A percentile compares a stretch with the other conserved stretches of the same genome.
Conservation (phyloP, 92 coral and sea anemone species). For the Parazoanthus darwini region DNA sequence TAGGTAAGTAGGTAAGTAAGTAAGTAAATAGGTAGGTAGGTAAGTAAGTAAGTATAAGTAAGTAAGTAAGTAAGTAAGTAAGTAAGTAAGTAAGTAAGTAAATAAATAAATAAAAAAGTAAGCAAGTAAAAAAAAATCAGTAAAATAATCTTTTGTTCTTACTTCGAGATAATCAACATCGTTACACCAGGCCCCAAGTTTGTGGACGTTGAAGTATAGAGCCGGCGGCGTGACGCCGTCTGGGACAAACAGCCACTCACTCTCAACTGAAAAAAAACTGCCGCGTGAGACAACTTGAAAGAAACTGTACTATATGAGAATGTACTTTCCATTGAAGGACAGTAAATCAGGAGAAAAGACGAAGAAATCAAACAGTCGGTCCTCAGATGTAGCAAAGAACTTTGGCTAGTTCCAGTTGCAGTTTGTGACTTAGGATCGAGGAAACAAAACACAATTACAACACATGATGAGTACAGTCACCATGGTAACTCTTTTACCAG, state of each 20-base stretch:
- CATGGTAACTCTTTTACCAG: not conserved
- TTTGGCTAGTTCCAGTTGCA: too few relatives aligned
- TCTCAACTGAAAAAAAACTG: constrained; percentile 58
- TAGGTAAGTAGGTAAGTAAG: too few relatives aligned
- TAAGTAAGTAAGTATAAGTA: too few relatives aligned
- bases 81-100: too few relatives aligned
- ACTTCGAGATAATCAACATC: constrained; percentile 90
- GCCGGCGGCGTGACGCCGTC: constrained; percentile 71
- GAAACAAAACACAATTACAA: not conserved
- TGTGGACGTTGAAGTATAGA: constrained; percentile 75
- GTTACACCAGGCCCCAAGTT: constrained; percentile 78
- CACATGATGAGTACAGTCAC: too few relatives aligned
- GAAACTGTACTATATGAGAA: not conserved
- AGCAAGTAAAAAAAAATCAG: not conserved
- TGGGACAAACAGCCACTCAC: constrained; percentile 86
- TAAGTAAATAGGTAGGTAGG: too few relatives aligned
- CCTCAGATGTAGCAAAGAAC: too few relatives aligned
- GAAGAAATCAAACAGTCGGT: too few relatives aligned
- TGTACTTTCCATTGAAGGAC: not conserved
- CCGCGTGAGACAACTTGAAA: not conserved
- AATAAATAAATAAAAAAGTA: too few relatives aligned
- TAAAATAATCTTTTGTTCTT: not conserved
- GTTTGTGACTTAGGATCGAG: too few relatives aligned
- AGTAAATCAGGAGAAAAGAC: not conserved
- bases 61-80: too few relatives aligned